Conservation (phyloP, 2,797 vertebrate species). For the Neosilurus hyrtlii region DNA sequence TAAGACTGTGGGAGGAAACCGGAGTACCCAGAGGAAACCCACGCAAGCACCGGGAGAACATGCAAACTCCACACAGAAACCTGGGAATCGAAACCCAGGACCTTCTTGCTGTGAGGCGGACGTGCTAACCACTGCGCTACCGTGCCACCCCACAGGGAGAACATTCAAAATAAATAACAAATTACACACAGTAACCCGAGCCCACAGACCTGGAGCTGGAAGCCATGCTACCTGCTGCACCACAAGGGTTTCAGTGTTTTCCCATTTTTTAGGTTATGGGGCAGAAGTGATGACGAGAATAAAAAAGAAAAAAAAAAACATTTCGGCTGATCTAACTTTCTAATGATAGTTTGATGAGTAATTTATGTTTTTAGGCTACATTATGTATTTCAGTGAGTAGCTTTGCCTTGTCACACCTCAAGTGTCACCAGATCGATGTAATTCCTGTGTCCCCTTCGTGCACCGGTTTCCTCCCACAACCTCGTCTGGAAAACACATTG, state of each 20-base stretch:
- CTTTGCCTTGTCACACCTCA: background rate
- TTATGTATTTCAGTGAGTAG: background rate
- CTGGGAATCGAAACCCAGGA: too few species aligned
- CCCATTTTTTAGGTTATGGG: background rate
- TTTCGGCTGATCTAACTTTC: too few species aligned
- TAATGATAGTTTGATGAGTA: too few species aligned
- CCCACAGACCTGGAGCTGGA: background rate
- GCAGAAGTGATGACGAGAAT: background rate
- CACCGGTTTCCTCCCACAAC: background rate
- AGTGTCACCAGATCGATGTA: background rate
- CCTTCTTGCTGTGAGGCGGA: too few species aligned
- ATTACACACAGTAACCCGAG: background rate
- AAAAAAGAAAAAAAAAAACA: too few species aligned
- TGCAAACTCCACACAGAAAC: too few species aligned
- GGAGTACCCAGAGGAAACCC: too few species aligned
- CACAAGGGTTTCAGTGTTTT: background rate
- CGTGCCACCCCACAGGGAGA: background rate
- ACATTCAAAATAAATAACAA: background rate
- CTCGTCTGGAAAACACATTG: background rate
- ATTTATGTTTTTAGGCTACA: background rate
- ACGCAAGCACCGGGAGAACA: too few species aligned
- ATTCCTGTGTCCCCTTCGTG: background rate
- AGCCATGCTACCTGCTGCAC: background rate
- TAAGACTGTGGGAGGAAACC: too few species aligned
- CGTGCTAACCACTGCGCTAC: too few species aligned